Evolutionary conservation across 2,888 invertebrate species (phyloP).

Genomic region (Vannuccia rotundouncinata): DNA sequence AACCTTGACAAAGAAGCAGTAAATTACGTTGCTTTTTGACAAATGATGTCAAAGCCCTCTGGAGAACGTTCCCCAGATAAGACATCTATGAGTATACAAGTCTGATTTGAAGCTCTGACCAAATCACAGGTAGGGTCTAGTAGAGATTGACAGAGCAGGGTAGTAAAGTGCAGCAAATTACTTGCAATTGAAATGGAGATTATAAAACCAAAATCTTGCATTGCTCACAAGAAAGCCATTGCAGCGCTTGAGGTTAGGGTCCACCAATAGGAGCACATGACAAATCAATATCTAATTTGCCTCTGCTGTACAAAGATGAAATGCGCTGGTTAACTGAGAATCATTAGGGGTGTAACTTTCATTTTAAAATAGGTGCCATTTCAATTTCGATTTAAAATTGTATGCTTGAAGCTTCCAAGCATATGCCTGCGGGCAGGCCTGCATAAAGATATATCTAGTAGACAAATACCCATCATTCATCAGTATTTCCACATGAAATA

Average conservation of each 20-base stretch:
- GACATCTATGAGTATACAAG: neutral
- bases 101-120: neutral
- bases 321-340: constrained; percentile 26
- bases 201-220: neutral
- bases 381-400: constrained; percentile 20
- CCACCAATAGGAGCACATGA: constrained; percentile 21
- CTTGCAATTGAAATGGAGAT: neutral
- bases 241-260: neutral
- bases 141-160: neutral
- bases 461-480: too few relatives aligned
- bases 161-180: neutral
- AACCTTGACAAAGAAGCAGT: neutral
- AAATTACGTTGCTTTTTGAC: neutral
- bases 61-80: neutral
- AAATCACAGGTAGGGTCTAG: neutral
- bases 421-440: constrained; percentile 13
- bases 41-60: neutral
- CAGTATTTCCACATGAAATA: too few relatives aligned
- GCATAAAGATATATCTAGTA: too few relatives aligned
- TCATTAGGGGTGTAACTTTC: constrained; percentile 24
- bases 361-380: constrained; percentile 17
- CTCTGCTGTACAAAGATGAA: constrained; percentile 23
- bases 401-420: constrained; percentile 20
- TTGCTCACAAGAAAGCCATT: neutral
- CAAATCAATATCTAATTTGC: constrained; percentile 21